Base-by-base conservation (phyloP, 1,140 invertebrate species). In the Tetramorium alpestre region DNA sequence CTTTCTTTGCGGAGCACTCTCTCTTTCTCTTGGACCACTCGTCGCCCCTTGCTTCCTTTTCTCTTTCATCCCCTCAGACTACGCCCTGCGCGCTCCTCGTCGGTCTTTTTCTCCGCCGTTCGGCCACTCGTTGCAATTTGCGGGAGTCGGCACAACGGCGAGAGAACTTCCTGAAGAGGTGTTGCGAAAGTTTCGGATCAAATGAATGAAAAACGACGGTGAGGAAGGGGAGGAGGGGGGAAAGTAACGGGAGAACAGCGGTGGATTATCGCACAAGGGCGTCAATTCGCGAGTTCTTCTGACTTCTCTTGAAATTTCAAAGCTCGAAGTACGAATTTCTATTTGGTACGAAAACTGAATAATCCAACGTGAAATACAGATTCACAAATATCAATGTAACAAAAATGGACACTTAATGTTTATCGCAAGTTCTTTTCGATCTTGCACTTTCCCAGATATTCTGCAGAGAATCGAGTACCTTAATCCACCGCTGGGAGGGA, bases 141-240 rank as follows among this genome's bases (percentile, higher is more conserved):
- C 56, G 38, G 67, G 51, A 82, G 54, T 51, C 78, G 13, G 67
- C 51, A 38, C 25, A 58, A 80, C 72, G 72, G 49, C 80, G 60
- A 44, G 75, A 44, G 62, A 78, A 85, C 72, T 85, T 85, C 62
- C 82, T 78, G 82, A 76, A 76, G 49, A 78, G 82, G 60, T 47
- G 73, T 78, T 85, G 22, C 60, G 54, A 85, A 85, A 85, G 82
- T 85, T 85, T 78, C 58, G 33, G 73, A 78, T 78, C 58, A 78
- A 85, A 85, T 78, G 64, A 82, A 73, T 56, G 70, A 70, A 75
- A 86, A 86, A 54, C 62, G 75, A n/a, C 47, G 54, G 13, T 49
- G n/a, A 25, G n/a, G 41, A 49, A 10, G 11, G 47, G 47, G 28
- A 10, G 10, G 10, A 10, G 10, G n/a, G 41, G 3, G 33, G 3